These are phyloP conservation scores for Merops nubicus DNA, from an alignment of 2,113 vertebrate genomes.

Conservation along the genomic window DNA sequence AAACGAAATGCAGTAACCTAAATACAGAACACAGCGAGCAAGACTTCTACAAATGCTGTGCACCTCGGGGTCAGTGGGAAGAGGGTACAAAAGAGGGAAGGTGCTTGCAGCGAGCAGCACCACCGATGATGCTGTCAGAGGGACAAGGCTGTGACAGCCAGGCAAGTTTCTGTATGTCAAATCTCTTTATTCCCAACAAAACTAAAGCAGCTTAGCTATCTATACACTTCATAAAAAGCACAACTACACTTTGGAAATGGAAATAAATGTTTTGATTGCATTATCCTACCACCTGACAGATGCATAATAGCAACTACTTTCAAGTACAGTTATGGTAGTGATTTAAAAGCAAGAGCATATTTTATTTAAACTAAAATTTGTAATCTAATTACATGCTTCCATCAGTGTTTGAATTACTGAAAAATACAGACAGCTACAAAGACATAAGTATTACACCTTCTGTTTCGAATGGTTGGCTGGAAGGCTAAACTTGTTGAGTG, in stretches of 20 bases:
- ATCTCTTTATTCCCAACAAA: background rate
- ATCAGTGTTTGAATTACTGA: background rate
- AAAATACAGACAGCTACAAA: background rate
- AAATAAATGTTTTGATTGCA: background rate
- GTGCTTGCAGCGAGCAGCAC: background rate
- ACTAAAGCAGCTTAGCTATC: background rate
- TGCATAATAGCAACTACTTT: background rate
- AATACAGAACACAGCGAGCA: background rate
- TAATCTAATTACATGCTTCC: background rate
- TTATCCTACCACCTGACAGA: background rate
- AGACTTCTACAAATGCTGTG: fast-evolving
- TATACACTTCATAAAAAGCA: background rate
- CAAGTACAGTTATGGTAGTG: background rate
- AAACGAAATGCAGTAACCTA: background rate
- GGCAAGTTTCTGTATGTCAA: fast-evolving
- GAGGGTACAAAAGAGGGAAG: background rate
- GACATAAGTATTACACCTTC: background rate
- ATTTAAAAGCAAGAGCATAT: background rate
- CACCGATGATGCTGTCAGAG: fast-evolving
- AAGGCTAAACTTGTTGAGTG: background rate
- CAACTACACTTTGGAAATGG: background rate
- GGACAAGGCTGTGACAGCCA: background rate
- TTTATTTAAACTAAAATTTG: background rate
- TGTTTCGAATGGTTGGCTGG: background rate
- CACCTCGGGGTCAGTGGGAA: background rate